Conservation (phyloP, 2,888 invertebrate genomes). For the Meandrusa payeni region DNA sequence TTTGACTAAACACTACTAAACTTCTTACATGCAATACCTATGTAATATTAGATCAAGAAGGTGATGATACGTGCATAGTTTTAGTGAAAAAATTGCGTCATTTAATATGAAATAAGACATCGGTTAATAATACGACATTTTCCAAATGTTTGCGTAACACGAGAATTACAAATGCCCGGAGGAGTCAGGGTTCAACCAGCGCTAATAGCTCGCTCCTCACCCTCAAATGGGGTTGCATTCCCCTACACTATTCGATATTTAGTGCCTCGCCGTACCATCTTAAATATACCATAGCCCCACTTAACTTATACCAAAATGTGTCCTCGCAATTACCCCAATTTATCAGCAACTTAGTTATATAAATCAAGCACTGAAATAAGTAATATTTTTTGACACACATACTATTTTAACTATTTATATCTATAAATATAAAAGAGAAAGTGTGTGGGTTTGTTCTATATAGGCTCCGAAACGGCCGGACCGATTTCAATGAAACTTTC, state of each 20-base stretch:
- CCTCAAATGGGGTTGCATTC: constrained; percentile 47
- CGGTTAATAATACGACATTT: no score
- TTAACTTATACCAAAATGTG: constrained; percentile 49
- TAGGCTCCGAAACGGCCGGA: no score
- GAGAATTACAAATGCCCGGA: constrained; percentile 49
- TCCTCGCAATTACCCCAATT: constrained; percentile 41
- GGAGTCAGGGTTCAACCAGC: constrained; percentile 65
- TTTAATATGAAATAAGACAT: no score
- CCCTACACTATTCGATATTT: constrained; percentile 63
- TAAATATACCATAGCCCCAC: constrained; percentile 64
- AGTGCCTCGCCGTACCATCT: constrained; percentile 76
- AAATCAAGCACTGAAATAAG: constrained; percentile 18
- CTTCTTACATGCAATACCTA: no score
- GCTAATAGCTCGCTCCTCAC: constrained; percentile 59
- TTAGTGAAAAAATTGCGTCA: no score
- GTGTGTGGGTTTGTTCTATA: no score
- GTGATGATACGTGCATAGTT: no score
- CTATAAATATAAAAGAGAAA: no score
- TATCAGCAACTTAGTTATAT: constrained; percentile 31
- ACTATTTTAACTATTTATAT: no score
- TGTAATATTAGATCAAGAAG: no score
- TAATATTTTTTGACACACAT: not conserved
- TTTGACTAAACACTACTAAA: no score
- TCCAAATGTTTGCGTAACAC: constrained; percentile 30
- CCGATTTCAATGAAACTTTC: no score